Evolutionary conservation across 2,888 invertebrate genomes (phyloP).

Genomic region (Pilophorus perplexus): DNA sequence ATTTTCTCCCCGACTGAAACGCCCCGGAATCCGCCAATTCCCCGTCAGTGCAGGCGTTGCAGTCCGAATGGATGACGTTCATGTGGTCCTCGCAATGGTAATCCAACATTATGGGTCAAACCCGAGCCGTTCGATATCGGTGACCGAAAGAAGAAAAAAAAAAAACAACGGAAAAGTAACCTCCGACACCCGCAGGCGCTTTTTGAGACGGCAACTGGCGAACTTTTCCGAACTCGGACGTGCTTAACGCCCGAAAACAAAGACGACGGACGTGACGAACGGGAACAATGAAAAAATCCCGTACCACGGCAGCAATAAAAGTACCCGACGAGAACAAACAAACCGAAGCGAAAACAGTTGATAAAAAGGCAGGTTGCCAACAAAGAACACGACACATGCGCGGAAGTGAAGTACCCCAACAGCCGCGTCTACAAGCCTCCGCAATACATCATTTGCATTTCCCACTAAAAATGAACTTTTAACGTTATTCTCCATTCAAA

Average conservation of each 20-base stretch:
- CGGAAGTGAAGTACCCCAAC: no score
- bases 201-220: no score
- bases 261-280: neutral
- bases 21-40: conserved; percentile 5
- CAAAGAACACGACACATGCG: neutral
- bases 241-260: neutral
- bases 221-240: no score
- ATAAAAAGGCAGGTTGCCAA: conserved; percentile 3
- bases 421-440: no score
- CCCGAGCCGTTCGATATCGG: no score
- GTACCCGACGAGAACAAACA: neutral
- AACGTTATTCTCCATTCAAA: no score
- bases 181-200: no score
- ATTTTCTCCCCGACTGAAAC: conserved; percentile 23
- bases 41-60: neutral
- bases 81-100: conserved; percentile 24
- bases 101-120: no score
- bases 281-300: neutral
- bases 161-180: no score
- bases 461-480: no score
- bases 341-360: neutral
- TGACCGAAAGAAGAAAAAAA: no score
- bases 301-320: neutral
- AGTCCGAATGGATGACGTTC: conserved; percentile 7
- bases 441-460: no score